phyloP scores from a whole-genome alignment of 2,113 vertebrate species.

The Chrysemys picta region DNA sequence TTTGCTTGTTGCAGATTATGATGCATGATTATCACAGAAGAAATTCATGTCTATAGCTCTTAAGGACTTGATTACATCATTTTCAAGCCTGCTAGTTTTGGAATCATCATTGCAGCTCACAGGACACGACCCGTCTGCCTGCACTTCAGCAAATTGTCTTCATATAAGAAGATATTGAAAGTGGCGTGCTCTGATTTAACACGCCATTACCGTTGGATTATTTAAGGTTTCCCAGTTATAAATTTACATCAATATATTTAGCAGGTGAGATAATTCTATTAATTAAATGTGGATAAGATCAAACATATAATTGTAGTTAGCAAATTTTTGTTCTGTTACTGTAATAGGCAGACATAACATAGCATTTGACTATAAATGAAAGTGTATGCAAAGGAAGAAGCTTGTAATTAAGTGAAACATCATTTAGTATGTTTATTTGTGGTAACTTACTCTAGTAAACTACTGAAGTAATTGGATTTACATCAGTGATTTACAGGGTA shows the following conservation, averaged over 20 bases:
- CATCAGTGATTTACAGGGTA: neutral
- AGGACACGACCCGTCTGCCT: slow-evolving; percentile 64
- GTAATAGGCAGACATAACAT: neutral
- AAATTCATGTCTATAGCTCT: slow-evolving; percentile 96
- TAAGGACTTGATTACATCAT: slow-evolving; percentile 96
- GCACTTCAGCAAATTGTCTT: slow-evolving; percentile 79
- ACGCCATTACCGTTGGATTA: slow-evolving; percentile 71
- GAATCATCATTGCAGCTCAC: slow-evolving; percentile 82
- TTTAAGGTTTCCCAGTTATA: slow-evolving; percentile 52
- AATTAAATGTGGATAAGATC: neutral
- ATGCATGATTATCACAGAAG: slow-evolving; percentile 95
- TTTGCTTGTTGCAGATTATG: slow-evolving; percentile 86
- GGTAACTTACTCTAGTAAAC: neutral
- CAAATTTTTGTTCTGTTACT: neutral
- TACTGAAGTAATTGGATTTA: neutral
- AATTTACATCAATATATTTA: slow-evolving; percentile 71
- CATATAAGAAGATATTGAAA: slow-evolving; percentile 68
- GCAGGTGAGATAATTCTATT: slow-evolving; percentile 80
- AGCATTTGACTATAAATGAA: neutral
- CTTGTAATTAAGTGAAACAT: neutral
- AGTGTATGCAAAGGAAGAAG: neutral
- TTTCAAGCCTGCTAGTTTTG: slow-evolving; percentile 97
- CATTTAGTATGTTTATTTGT: neutral
- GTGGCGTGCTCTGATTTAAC: slow-evolving; percentile 65
- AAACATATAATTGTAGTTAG: neutral